Percentiles rank a stretch among this genome's conserved stretches.
These are phyloP conservation scores for Epinotia bilunana DNA, from an alignment of 2,888 invertebrate genomes.

Conservation along the genomic window DNA sequence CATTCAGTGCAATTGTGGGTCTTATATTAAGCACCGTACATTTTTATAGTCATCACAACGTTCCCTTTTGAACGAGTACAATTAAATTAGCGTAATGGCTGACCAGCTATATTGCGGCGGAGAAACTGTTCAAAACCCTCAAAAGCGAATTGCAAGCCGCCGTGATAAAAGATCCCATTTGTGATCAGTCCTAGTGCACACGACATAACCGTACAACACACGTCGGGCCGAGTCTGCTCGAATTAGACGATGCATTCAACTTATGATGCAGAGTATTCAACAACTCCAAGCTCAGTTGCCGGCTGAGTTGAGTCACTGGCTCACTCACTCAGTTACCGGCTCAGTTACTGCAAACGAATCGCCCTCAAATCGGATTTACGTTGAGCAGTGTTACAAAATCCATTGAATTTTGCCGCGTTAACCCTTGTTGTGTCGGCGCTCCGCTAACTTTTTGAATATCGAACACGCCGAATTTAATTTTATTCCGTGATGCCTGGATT, in stretches of 20 bases:
- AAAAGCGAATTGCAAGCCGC: not conserved
- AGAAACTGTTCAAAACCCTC: not conserved
- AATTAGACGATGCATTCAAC: constrained; percentile 20
- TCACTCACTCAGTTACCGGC: constrained; percentile 15
- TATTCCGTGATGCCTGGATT: constrained; percentile 40
- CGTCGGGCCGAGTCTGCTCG: constrained; percentile 1
- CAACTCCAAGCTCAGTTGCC: constrained; percentile 22
- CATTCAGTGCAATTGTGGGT: no score
- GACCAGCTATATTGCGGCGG: not conserved
- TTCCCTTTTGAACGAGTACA: no score
- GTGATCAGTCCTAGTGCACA: not conserved
- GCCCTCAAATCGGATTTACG: constrained; percentile 20
- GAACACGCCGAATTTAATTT: constrained; percentile 37
- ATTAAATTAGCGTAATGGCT: not conserved
- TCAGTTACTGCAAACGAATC: constrained; percentile 17
- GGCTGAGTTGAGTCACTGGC: constrained; percentile 4
- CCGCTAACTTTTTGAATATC: constrained; percentile 42
- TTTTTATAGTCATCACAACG: no score
- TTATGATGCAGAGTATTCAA: constrained; percentile 11
- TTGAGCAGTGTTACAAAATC: constrained; percentile 19
- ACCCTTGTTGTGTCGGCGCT: constrained; percentile 27
- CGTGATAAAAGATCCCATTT: not conserved
- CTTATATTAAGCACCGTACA: no score
- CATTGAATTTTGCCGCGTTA: constrained; percentile 26
- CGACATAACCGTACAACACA: not conserved